These are phyloP conservation scores for Steinernema carpocapsae DNA, from an alignment of 2,888 invertebrate genomes.

Conservation along the genomic window DNA sequence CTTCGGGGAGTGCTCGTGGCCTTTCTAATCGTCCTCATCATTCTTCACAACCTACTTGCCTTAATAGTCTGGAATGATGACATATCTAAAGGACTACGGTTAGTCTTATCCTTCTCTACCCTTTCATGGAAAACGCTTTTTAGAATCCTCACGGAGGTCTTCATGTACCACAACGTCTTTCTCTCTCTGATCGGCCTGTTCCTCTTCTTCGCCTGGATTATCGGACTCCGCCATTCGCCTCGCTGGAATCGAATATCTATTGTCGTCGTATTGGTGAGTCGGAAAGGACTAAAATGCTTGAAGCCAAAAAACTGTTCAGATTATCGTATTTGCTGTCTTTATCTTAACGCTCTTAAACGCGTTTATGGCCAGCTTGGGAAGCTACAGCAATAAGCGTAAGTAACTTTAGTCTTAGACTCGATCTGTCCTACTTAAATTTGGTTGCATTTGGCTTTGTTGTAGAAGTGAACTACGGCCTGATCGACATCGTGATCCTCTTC, in stretches of 20 bases:
- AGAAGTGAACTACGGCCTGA: conserved; percentile 14
- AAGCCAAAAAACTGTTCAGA: no score
- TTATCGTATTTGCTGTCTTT: background rate
- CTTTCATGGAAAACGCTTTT: background rate
- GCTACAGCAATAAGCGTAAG: conserved; percentile 3
- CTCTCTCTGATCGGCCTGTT: background rate
- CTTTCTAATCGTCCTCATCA: background rate
- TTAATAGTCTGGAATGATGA: background rate
- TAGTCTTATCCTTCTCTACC: background rate
- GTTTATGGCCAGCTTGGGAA: conserved; percentile 10
- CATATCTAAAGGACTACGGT: conserved; percentile 8
- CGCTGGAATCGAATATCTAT: conserved; percentile 2
- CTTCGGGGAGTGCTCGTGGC: background rate
- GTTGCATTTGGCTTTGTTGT: background rate
- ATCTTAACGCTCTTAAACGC: background rate
- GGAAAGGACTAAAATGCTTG: no score
- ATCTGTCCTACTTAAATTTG: no score
- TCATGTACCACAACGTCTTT: conserved; percentile 10
- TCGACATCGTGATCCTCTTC: background rate
- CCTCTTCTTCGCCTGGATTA: background rate
- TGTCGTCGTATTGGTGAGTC: background rate
- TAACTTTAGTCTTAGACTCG: background rate
- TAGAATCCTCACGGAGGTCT: conserved; percentile 2
- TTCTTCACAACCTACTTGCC: background rate
- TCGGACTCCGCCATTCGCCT: background rate